Percentiles rank a stretch among this genome's conserved stretches.
Conservation (phyloP, 2,888 invertebrate species). For the Mantis religiosa region DNA sequence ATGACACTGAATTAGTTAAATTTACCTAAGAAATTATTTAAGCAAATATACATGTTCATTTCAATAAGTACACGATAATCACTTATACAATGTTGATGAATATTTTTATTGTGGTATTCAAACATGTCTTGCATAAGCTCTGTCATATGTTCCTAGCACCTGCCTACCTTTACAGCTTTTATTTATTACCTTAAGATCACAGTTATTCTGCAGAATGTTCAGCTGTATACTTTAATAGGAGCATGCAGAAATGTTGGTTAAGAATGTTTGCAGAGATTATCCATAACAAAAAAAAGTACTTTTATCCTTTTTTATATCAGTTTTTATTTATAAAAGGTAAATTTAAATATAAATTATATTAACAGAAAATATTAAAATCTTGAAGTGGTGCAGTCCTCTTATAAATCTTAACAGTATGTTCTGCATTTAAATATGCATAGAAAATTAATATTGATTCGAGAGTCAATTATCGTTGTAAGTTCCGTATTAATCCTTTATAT, state of each 20-base stretch:
- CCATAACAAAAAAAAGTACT: neutral
- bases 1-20: too few relatives aligned
- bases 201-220: too few relatives aligned
- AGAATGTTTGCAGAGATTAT: neutral
- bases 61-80: too few relatives aligned
- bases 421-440: too few relatives aligned
- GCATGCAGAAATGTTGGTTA: neutral
- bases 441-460: too few relatives aligned
- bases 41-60: too few relatives aligned
- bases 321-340: neutral
- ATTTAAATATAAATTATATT: neutral
- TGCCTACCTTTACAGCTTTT: neutral
- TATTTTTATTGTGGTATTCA: too few relatives aligned
- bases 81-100: too few relatives aligned
- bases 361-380: neutral
- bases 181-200: neutral
- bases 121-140: neutral
- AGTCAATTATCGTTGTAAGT: too few relatives aligned
- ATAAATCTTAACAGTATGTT: neutral
- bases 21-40: too few relatives aligned
- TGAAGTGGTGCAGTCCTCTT: neutral
- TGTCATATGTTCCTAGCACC: neutral
- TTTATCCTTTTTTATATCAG: neutral
- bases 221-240: too few relatives aligned
- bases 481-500: too few relatives aligned